Evolutionary conservation across 92 coral and sea anemone genomes (phyloP).

Genomic region (Heliopora coerulea): DNA sequence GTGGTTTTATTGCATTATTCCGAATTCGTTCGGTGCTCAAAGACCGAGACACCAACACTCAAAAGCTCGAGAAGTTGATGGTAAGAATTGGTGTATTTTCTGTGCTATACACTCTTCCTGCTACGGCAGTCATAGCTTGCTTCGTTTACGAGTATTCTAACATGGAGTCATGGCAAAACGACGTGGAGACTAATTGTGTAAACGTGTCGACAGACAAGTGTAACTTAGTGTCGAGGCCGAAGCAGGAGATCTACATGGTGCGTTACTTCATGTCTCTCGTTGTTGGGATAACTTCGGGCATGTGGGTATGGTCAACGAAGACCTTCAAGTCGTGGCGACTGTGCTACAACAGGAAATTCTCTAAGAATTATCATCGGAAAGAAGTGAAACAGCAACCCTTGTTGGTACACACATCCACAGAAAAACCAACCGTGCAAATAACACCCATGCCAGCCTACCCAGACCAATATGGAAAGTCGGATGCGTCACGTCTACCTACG

Average conservation of each 20-base stretch:
- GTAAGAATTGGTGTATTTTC: constrained; percentile 96
- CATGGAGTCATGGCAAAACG: constrained; percentile 71
- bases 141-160: constrained; percentile 88
- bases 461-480: constrained; percentile 20
- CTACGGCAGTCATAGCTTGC: constrained; percentile 84
- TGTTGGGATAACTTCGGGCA: constrained; percentile 88
- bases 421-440: background rate
- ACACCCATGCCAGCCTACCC: constrained; percentile 3
- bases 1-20: constrained; percentile 88
- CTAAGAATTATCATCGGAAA: constrained; percentile 48
- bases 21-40: constrained; percentile 93
- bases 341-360: constrained; percentile 65
- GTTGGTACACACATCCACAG: constrained; percentile 16
- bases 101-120: constrained; percentile 91
- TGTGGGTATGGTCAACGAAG: constrained; percentile 99
- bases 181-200: constrained; percentile 49
- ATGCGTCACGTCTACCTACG: constrained; percentile 20
- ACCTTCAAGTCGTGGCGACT: constrained; percentile 83
- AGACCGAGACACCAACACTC: constrained; percentile 91
- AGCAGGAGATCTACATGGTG: constrained; percentile 81
- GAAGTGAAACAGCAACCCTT: constrained; percentile 30
- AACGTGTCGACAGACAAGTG: constrained; percentile 69
- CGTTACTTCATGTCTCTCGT: constrained; percentile 89
- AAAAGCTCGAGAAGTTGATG: constrained; percentile 90
- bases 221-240: constrained; percentile 63